Base-by-base conservation (phyloP, 2,888 invertebrate genomes). In the Diarsia dahlii region DNA sequence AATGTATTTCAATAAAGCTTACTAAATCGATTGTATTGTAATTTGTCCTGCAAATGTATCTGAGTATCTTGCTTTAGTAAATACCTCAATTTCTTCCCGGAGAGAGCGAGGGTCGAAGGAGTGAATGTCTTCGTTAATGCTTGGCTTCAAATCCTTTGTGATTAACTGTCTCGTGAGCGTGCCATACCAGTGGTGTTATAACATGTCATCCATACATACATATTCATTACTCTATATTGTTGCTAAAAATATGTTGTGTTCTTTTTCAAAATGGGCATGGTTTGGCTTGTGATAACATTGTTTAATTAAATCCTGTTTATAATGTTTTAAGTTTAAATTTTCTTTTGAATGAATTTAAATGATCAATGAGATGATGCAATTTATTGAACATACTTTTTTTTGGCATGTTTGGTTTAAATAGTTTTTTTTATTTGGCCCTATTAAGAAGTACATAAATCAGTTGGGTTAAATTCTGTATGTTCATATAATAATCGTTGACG, bases 101-200 rank as follows among this genome's bases (percentile, higher is more conserved):
- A 76, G 76, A 80, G 80, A 85, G 85, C 82, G 89, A 87, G 90
- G 89, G 84, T 86, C 82, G 80, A 88, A 86, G 88, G 90, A 91
- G 92, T 91, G 91, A 89, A 87, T 88, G 89, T 88, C 72, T 81
- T 68, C 74, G 88, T 85, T 94, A 94, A 95, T 85, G 95, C 95
- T 95, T 95, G 81, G 95, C 94, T 94, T 87, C 67, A 68, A 88
- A 88, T 92, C 94, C 94, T 91, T 90, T 90, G 90, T 94, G 80
- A 91, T 90, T 94, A 94, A 94, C 93, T 70, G 76, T 82, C 89
- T 90, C 90, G 95, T 95, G 95, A 95, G 95, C 96, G 95, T 94
- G 95, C 93, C 91, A 92, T 94, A 93, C 94, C 93, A 90, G 83
- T 80, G 87, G 88, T 87, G 85, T 85, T 80, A 34, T 86, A 87